These are phyloP conservation scores for Pectinophora gossypiella DNA, from an alignment of 1,140 invertebrate species.

Conservation along the genomic window DNA sequence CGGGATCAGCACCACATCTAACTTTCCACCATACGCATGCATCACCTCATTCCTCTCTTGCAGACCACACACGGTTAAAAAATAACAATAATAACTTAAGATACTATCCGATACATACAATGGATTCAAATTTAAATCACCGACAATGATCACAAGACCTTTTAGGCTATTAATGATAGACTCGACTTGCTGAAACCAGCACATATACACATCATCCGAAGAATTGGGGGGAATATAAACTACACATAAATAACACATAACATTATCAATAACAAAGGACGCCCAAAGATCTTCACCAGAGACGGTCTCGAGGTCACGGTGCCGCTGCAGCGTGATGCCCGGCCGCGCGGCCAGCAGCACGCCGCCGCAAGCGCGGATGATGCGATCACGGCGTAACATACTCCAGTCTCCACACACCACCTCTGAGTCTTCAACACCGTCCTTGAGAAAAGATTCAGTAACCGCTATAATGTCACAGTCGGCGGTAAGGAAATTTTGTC, in stretches of 20 bases:
- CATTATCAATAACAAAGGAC: not conserved
- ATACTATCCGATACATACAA: slow-evolving; percentile 1
- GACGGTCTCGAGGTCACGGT: not conserved
- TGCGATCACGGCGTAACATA: slow-evolving; percentile 7
- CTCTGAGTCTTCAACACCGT: not conserved
- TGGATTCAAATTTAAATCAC: slow-evolving; percentile 4
- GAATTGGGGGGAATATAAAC: slow-evolving; percentile 4
- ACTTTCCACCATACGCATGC: slow-evolving; percentile 3
- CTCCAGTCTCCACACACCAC: not conserved
- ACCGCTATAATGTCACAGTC: slow-evolving; percentile 3
- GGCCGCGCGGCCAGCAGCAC: not conserved
- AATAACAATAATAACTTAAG: slow-evolving; percentile 5
- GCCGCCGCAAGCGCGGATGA: not conserved
- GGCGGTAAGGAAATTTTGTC: not conserved
- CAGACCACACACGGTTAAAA: slow-evolving; percentile 4
- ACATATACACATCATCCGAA: slow-evolving; percentile 1
- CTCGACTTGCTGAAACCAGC: not conserved
- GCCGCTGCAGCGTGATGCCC: not conserved
- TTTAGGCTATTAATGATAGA: not conserved
- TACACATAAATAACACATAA: not conserved
- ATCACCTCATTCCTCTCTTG: not conserved
- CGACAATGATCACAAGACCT: not conserved
- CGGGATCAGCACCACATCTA: slow-evolving; percentile 8
- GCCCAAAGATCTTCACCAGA: not conserved
- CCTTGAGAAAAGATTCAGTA: slow-evolving; percentile 5